phyloP scores from a whole-genome alignment of 2,888 invertebrate genomes.

The Netelia fuscicornis region DNA sequence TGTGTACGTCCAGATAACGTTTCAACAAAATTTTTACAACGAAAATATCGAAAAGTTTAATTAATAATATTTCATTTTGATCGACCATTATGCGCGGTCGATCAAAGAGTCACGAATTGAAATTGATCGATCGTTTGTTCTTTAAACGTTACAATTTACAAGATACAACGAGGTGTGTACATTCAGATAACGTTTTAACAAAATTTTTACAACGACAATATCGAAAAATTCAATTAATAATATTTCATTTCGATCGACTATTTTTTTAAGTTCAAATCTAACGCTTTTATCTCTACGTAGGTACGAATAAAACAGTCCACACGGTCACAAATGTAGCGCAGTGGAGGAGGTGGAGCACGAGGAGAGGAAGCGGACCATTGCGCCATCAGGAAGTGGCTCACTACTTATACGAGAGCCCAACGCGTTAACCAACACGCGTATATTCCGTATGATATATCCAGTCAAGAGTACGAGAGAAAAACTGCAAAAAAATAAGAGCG shows the following conservation, averaged over 20 bases:
- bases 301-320: background rate
- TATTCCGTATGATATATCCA: constrained; percentile 29
- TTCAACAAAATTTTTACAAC: background rate
- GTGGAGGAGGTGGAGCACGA: constrained; percentile 61
- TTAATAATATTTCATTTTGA: constrained; percentile 9
- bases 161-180: too few species aligned
- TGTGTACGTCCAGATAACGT: too few species aligned
- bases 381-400: constrained; percentile 82
- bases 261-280: background rate
- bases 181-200: too few species aligned
- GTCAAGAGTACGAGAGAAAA: constrained; percentile 41
- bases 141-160: too few species aligned
- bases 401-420: constrained; percentile 73
- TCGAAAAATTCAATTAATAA: constrained; percentile 3
- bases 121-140: too few species aligned
- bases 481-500: constrained; percentile 26
- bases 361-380: constrained; percentile 81
- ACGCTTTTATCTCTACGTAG: background rate
- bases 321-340: constrained; percentile 30
- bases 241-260: constrained; percentile 3
- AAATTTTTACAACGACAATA: constrained; percentile 11
- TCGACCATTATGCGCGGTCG: background rate
- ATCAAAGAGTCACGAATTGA: too few species aligned
- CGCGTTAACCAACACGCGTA: constrained; percentile 72
- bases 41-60: constrained; percentile 11